Evolutionary conservation across 2,113 vertebrate species (phyloP).

Genomic region (Cacatua alba): DNA sequence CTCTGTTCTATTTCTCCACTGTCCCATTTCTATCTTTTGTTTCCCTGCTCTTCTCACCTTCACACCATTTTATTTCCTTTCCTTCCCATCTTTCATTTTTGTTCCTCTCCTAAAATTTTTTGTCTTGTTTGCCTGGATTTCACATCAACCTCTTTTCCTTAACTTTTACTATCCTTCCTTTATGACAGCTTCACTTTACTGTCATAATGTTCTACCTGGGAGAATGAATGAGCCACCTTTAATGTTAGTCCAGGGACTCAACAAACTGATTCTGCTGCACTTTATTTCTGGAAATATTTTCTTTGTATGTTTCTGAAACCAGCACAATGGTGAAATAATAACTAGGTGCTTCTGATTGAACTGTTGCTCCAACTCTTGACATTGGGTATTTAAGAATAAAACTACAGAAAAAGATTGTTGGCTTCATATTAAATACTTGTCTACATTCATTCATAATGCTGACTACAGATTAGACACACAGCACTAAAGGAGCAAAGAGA

Average conservation of each 20-base stretch:
- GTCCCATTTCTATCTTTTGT: background rate
- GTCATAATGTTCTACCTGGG: background rate
- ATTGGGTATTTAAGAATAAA: slow-evolving; percentile 57
- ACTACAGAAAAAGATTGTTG: slow-evolving; percentile 66
- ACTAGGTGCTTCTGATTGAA: background rate
- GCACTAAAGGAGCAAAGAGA: slow-evolving; percentile 25
- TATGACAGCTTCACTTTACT: background rate
- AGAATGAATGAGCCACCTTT: background rate
- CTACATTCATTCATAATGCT: slow-evolving; percentile 62
- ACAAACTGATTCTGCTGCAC: background rate
- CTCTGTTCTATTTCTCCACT: background rate
- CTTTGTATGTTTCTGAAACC: background rate
- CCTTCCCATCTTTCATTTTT: background rate
- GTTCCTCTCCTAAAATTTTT: background rate
- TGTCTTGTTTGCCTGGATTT: background rate
- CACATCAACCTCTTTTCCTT: background rate
- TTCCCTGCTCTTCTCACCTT: background rate
- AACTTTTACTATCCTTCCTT: background rate
- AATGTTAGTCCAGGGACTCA: background rate
- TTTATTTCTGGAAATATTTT: slow-evolving; percentile 29
- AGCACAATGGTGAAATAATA: slow-evolving; percentile 5
- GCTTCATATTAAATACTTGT: slow-evolving; percentile 70
- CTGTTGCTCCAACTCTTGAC: slow-evolving; percentile 36
- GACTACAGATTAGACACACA: slow-evolving; percentile 47
- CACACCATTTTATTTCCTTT: background rate